Conservation (phyloP, 2,113 vertebrate species). For the Corythornis cristatus region DNA sequence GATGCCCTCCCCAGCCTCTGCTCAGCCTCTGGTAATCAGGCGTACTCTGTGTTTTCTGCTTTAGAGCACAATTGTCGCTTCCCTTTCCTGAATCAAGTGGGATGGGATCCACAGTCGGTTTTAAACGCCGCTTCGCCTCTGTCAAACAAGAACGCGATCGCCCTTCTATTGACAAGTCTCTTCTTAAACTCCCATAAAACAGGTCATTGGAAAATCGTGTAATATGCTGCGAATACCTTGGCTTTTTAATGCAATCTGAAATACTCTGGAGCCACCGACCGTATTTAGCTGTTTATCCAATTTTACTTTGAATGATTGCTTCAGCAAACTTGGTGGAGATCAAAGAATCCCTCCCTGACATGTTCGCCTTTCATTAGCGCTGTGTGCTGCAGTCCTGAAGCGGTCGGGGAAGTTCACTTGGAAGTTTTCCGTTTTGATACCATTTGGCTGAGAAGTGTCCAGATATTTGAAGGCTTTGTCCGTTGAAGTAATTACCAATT, state of each 20-base stretch:
- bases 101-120: not conserved
- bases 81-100: not conserved
- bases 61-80: conserved; percentile 20
- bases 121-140: conserved; percentile 2
- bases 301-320: conserved; percentile 63
- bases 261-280: conserved; percentile 48
- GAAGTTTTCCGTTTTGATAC: conserved; percentile 40
- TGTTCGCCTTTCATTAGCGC: conserved; percentile 47
- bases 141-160: not conserved
- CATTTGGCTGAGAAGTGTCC: not conserved
- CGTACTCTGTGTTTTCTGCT: conserved; percentile 12
- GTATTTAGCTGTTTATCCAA: conserved; percentile 67
- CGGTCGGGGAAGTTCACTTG: not conserved
- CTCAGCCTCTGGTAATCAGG: not conserved
- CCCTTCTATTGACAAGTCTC: not conserved
- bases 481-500: conserved; percentile 1
- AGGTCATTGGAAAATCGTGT: conserved; percentile 55
- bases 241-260: conserved; percentile 54
- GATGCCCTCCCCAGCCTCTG: not conserved
- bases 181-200: conserved; percentile 63
- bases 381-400: not conserved
- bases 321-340: conserved; percentile 68
- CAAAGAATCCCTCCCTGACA: conserved; percentile 43
- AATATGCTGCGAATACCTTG: conserved; percentile 36
- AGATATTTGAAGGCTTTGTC: conserved; percentile 19